Base-by-base conservation (phyloP, 2,888 invertebrate species). In the Sthenelais limicola region DNA sequence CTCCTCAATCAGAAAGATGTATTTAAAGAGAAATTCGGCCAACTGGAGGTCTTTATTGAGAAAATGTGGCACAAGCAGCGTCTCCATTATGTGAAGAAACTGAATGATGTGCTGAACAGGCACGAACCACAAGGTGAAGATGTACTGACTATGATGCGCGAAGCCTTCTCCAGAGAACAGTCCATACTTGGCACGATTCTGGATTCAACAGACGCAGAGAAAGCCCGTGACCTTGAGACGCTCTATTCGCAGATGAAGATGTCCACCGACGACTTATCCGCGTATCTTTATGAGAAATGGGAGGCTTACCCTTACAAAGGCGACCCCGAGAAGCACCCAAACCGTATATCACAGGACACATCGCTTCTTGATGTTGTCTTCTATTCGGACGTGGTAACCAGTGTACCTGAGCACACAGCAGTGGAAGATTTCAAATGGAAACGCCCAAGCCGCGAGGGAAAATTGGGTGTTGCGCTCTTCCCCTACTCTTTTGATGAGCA, bases 101-200 rank as follows among this genome's bases (percentile, higher is more conserved):
- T 56, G 1, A 56, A 33, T 32, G 5, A n/a, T 15, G 56, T 56
- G 2, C 9, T 56, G 56, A 33, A 56, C 56, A 56, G 56, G 18
- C 56, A 33, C n/a, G 56, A 56, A n/a, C 32, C n/a, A 12, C 9
- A 56, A 15, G 1, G n/a, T 5, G 56, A 21, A 3, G 24, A 56
- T 33, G 24, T 33, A 1, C 56, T 56, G 56, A 30, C 56, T 2
- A n/a, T 33, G 32, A 32, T 56, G 30, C 28, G 56, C 3, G 30
- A n/a, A 18, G 56, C 56, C 28, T 56, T 56, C 56, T 56, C 56
- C 30, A 56, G 56, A 21, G 56, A 56, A 15, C 56, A 56, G 30
- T 28, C 56, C 3, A 33, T 32, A 3, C 56, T 56, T 12, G 56
- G 56, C 7, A 56, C 56, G 3, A n/a, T 12, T n/a, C 18, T 56